A percentile compares a stretch with the other conserved stretches of the same genome.
These are phyloP conservation scores for Lanistes nyassanus DNA, from an alignment of 1,140 invertebrate species.

Conservation along the genomic window DNA sequence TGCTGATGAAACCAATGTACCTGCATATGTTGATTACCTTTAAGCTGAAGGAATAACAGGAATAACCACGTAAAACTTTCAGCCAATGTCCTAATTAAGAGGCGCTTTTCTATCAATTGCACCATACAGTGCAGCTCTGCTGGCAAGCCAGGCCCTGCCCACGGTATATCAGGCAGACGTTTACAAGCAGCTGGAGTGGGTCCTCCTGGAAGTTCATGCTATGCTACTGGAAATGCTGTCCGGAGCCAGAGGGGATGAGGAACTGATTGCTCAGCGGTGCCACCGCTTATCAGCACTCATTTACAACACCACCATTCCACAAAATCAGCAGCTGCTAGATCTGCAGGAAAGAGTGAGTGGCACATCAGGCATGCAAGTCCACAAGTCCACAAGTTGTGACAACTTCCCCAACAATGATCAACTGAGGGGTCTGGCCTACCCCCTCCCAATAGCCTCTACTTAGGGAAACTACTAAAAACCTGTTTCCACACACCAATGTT, in stretches of 20 bases:
- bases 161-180: constrained; percentile 55
- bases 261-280: constrained; percentile 58
- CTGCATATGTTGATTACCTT: too few species aligned
- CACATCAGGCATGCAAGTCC: background rate
- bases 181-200: constrained; percentile 64
- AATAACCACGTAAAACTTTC: too few species aligned
- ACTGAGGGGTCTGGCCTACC: too few species aligned
- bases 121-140: constrained; percentile 53
- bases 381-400: too few species aligned
- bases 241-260: constrained; percentile 36
- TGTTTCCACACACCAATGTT: too few species aligned
- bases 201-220: constrained; percentile 61
- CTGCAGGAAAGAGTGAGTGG: constrained; percentile 60
- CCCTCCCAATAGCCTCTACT: too few species aligned
- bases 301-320: constrained; percentile 55
- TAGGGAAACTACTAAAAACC: too few species aligned
- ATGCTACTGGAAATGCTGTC: constrained; percentile 50
- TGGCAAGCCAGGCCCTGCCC: constrained; percentile 57
- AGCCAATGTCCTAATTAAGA: too few species aligned
- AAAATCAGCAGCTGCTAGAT: constrained; percentile 54
- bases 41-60: too few species aligned
- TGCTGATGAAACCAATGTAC: too few species aligned
- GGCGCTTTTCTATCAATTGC: background rate
- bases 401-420: too few species aligned
- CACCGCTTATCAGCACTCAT: constrained; percentile 60